phyloP scores from a whole-genome alignment of 2,113 vertebrate species.

The Rhegmatorhina hoffmannsi region DNA sequence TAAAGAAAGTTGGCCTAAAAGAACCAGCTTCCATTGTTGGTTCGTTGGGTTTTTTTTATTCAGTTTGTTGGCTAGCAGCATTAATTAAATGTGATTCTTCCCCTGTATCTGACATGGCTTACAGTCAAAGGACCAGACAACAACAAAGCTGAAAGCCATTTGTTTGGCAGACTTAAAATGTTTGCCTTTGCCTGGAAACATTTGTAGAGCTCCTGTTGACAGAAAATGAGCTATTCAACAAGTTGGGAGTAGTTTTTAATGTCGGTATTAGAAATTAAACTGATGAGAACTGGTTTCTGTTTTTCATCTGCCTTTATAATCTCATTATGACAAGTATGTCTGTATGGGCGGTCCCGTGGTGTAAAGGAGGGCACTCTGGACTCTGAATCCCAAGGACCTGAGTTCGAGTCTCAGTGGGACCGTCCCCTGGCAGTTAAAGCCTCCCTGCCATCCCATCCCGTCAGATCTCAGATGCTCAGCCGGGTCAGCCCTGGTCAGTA shows the following conservation, averaged over 20 bases:
- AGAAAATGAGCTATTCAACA: conserved; percentile 24
- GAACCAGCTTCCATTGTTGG: background rate
- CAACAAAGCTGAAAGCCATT: conserved; percentile 56
- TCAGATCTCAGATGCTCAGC: no score
- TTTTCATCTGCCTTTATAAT: background rate
- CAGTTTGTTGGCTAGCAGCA: background rate
- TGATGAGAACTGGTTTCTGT: background rate
- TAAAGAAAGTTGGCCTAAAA: background rate
- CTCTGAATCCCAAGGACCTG: no score
- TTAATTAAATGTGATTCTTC: conserved; percentile 42
- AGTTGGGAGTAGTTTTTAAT: background rate
- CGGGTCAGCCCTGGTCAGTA: no score
- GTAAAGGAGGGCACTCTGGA: no score
- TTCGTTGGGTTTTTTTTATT: background rate
- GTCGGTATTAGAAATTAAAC: background rate
- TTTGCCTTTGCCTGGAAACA: conserved; percentile 52
- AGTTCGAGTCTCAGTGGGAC: no score
- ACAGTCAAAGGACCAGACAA: conserved; percentile 36
- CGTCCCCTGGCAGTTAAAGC: no score
- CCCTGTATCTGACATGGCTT: background rate
- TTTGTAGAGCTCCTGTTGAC: conserved; percentile 42
- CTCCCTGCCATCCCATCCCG: no score
- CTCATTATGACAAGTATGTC: background rate
- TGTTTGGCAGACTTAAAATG: conserved; percentile 42
- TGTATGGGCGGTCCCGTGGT: no score